These are phyloP conservation scores for Epizoanthus ramosus DNA, from an alignment of 92 coral and sea anemone genomes.

Conservation along the genomic window DNA sequence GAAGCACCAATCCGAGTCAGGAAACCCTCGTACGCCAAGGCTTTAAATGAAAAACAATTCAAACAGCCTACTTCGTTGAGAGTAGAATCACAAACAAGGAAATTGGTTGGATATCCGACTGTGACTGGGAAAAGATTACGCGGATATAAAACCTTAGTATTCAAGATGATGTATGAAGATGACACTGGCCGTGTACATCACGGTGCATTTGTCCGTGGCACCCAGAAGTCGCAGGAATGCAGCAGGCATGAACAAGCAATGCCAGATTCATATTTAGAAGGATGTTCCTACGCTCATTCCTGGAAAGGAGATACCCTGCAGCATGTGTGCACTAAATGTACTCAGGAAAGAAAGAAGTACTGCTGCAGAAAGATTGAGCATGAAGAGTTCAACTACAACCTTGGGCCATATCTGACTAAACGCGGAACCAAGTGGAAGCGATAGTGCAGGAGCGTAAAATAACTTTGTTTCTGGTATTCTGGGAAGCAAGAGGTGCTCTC, in stretches of 20 bases:
- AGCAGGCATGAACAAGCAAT: not conserved
- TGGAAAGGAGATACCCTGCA: slow-evolving; percentile 63
- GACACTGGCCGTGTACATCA: slow-evolving; percentile 54
- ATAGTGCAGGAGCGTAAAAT: too few species aligned
- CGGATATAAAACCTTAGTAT: not conserved
- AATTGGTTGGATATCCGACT: not conserved
- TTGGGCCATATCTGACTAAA: slow-evolving; percentile 46
- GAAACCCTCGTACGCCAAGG: not conserved
- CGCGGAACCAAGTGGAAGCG: slow-evolving; percentile 44
- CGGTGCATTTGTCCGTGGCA: slow-evolving; percentile 54
- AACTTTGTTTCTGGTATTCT: too few species aligned
- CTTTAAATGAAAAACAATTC: not conserved
- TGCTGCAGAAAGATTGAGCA: slow-evolving; percentile 38
- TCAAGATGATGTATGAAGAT: slow-evolving; percentile 32
- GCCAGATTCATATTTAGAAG: not conserved
- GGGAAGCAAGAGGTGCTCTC: too few species aligned
- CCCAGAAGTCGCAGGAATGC: slow-evolving; percentile 58
- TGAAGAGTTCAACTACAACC: slow-evolving; percentile 23
- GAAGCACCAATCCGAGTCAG: not conserved
- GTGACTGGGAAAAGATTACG: not conserved
- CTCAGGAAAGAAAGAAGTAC: not conserved
- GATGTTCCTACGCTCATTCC: slow-evolving; percentile 53
- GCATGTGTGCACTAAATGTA: slow-evolving; percentile 46
- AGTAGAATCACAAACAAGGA: not conserved
- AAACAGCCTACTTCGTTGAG: not conserved